Evolutionary conservation across 1,140 invertebrate species (phyloP), one percentile per base, ranked within the genome.

Genomic region (Drosophila malerkotliana): DNA sequence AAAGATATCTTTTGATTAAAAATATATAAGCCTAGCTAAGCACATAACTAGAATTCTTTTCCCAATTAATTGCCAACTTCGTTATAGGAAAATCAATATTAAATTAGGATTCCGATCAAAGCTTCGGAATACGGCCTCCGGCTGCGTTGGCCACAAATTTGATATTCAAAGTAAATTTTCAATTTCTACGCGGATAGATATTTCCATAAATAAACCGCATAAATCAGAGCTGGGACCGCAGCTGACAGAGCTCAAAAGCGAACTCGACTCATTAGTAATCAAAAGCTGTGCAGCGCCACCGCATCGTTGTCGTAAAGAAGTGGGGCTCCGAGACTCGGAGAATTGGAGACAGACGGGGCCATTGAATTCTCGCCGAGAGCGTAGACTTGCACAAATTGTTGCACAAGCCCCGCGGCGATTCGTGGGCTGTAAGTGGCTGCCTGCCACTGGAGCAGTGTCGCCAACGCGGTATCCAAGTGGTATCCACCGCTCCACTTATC

Each of bases 121-220:
- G 15, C 41, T 69, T 53, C 12, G 12, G 34, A 28, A 5, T 18
- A 37, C 28, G 45, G 48, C 64, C 32, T 24, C 53, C 45, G 63
- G 59, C 63, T 57, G 52, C 41, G 41, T 44, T 24, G 14, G 45
- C 61, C 51, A 75, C 82, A 74, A 81, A 87, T 82, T 78, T 79
- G 72, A 75, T 82, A 87, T 82, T 88, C 77, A 80, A 80, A 85
- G 81, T 80, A 68, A 69, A 85, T 88, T 88, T 88, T 87, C 74
- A 87, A 87, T 87, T 87, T 87, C 74, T 72, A 72, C 73, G 55
- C 82, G 74, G 69, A 87, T 85, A 87, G 82, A 87, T 81, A 75
- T 85, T 82, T 82, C 74, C 82, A 87, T 87, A 87, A 87, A 88
- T 87, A 87, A 87, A 87, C 59, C 67, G 77, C 83, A 87, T 87